A percentile compares a stretch with the other conserved stretches of the same genome.
Conservation (phyloP, 2,888 invertebrate species). For the Meiosimyza platycephala region DNA sequence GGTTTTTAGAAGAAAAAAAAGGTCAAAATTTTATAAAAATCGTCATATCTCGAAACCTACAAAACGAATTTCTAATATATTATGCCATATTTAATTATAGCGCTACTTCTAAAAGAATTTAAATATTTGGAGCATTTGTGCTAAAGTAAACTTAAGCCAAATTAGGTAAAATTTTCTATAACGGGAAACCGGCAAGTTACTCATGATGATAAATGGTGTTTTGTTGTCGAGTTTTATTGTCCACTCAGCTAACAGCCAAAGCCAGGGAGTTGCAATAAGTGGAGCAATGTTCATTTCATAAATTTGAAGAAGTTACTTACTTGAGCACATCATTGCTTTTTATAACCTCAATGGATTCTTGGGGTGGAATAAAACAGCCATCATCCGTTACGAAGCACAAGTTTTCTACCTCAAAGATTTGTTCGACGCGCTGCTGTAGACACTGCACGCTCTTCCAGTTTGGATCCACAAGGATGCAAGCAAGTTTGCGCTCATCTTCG, state of each 20-base stretch:
- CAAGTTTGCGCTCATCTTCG: slow-evolving; percentile 48
- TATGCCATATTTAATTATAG: too few relatives aligned
- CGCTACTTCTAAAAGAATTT: too few relatives aligned
- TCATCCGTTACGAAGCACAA: slow-evolving; percentile 47
- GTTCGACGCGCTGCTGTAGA: slow-evolving; percentile 46
- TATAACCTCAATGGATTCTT: slow-evolving; percentile 48
- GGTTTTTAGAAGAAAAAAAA: too few relatives aligned
- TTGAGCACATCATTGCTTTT: slow-evolving; percentile 40
- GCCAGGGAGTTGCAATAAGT: too few relatives aligned
- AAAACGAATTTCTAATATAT: too few relatives aligned
- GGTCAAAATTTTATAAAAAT: too few relatives aligned
- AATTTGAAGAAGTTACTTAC: slow-evolving; percentile 30
- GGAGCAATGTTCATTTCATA: too few relatives aligned
- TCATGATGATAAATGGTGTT: neutral
- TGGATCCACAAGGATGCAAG: slow-evolving; percentile 47
- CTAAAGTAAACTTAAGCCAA: too few relatives aligned
- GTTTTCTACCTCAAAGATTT: slow-evolving; percentile 45
- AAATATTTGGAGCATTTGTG: too few relatives aligned
- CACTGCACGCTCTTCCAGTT: slow-evolving; percentile 45
- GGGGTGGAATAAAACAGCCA: slow-evolving; percentile 47
- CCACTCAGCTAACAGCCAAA: neutral
- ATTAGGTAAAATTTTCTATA: too few relatives aligned
- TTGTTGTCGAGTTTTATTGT: neutral
- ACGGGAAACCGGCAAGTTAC: too few relatives aligned
- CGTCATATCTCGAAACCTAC: too few relatives aligned